Conservation (phyloP, 2,888 invertebrate species). For the Leptarthrus brevirostris region DNA sequence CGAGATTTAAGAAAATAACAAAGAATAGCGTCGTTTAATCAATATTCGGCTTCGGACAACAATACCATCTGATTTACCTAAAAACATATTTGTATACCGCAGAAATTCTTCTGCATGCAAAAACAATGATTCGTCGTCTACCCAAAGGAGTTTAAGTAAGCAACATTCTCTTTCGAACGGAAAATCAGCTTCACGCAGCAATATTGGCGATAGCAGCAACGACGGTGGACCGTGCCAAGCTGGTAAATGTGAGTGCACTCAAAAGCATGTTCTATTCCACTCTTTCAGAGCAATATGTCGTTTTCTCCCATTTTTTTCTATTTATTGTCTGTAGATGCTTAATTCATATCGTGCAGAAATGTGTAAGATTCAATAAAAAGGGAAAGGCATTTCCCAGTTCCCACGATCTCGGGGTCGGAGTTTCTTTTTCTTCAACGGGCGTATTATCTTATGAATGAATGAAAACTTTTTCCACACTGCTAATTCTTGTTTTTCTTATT, state of each 20-base stretch:
- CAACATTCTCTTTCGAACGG: slow-evolving; percentile 16
- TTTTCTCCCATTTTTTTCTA: slow-evolving; percentile 3
- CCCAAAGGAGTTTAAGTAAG: neutral
- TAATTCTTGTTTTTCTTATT: no score
- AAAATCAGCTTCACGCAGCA: slow-evolving; percentile 2
- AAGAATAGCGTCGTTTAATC: no score
- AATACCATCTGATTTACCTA: no score
- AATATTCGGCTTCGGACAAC: no score
- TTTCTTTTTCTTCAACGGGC: neutral
- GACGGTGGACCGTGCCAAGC: neutral
- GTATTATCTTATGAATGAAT: no score
- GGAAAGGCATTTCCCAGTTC: slow-evolving; percentile 36
- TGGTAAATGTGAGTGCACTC: slow-evolving; percentile 25
- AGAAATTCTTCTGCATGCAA: slow-evolving; percentile 12
- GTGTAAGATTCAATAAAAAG: slow-evolving; percentile 14
- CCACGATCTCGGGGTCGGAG: slow-evolving; percentile 12
- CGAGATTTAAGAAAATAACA: no score
- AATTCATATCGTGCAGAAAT: neutral
- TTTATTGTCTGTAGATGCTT: neutral
- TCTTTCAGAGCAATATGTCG: slow-evolving; percentile 3
- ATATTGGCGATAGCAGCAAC: neutral
- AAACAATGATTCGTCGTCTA: slow-evolving; percentile 1
- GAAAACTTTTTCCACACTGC: no score
- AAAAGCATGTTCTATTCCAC: slow-evolving; percentile 14
- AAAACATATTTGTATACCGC: no score